Conservation (phyloP, 2,888 invertebrate species). For the Euplexia lucipara region DNA sequence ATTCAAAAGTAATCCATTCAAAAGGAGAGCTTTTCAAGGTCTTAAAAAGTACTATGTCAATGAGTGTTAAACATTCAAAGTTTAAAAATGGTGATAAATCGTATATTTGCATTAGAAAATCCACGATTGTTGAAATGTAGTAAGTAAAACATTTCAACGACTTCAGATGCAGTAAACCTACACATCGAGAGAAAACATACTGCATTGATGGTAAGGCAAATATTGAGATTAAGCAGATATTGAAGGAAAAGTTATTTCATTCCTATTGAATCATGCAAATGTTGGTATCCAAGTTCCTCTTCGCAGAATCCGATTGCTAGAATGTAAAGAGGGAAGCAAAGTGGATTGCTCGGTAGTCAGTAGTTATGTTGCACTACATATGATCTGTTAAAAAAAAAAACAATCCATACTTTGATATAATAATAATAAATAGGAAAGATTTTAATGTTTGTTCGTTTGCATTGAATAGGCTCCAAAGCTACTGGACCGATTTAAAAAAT, state of each 20-base stretch:
- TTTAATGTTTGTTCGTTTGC: no score
- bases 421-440: no score
- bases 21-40: no score
- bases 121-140: not conserved
- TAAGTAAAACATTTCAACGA: not conserved
- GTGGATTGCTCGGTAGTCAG: not conserved
- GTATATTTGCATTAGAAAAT: not conserved
- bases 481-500: no score
- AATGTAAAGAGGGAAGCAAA: conserved; percentile 10
- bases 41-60: no score
- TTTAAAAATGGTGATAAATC: not conserved
- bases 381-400: no score
- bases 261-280: conserved; percentile 33
- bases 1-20: no score
- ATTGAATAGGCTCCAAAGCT: no score
- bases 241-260: conserved; percentile 40
- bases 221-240: conserved; percentile 44
- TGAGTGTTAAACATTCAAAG: no score
- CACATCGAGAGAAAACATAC: not conserved
- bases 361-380: no score
- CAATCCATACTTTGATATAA: no score
- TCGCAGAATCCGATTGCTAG: conserved; percentile 8
- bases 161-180: not conserved
- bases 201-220: conserved; percentile 18
- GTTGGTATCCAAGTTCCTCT: conserved; percentile 24